These are phyloP conservation scores for Papilio xuthus DNA, from an alignment of 1,140 invertebrate genomes.

Conservation along the genomic window DNA sequence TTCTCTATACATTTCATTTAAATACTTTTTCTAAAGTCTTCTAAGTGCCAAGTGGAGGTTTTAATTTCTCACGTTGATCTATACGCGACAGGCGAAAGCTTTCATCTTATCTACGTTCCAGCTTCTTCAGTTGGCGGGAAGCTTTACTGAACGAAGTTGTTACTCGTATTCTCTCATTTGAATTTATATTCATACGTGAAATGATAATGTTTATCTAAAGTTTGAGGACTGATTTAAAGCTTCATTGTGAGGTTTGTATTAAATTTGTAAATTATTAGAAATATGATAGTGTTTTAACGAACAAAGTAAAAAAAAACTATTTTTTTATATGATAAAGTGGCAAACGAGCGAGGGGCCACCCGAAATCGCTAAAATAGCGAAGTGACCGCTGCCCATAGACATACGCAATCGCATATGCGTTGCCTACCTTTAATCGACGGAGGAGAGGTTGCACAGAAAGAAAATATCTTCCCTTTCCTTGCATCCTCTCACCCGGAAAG, in stretches of 20 bases:
- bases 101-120: constrained; percentile 44
- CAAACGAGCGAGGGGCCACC: no score
- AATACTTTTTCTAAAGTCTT: constrained; percentile 65
- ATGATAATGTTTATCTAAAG: background rate
- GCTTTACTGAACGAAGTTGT: constrained; percentile 28
- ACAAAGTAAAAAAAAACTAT: no score
- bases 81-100: constrained; percentile 67
- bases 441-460: no score
- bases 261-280: background rate
- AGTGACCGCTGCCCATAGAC: no score
- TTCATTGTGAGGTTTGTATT: background rate
- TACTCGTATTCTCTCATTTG: background rate
- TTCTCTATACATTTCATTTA: constrained; percentile 79
- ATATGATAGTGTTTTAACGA: background rate
- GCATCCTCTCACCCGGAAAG: no score
- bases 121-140: constrained; percentile 16
- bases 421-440: no score
- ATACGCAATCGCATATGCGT: no score
- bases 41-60: constrained; percentile 62
- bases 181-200: background rate
- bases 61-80: constrained; percentile 70
- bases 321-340: no score
- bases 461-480: no score
- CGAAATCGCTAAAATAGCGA: no score
- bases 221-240: background rate